phyloP scores from a whole-genome alignment of 2,888 invertebrate genomes.

The Nemotelus nigrinus region DNA sequence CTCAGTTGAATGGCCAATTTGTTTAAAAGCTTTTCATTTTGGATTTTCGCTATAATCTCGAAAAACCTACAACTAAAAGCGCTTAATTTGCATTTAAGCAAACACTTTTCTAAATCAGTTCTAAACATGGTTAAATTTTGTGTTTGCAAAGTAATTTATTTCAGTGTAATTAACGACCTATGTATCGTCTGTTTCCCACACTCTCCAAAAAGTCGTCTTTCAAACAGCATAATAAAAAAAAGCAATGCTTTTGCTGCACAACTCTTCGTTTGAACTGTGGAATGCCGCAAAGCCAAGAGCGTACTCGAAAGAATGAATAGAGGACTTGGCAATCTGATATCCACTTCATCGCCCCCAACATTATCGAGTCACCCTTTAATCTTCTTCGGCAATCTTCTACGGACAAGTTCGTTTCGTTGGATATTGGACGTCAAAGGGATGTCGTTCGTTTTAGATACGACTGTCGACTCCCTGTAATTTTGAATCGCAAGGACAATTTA shows the following conservation, averaged over 20 bases:
- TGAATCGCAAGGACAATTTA: constrained; percentile 34
- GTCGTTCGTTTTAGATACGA: constrained; percentile 17
- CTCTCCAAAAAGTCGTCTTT: background rate
- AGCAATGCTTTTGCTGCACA: background rate
- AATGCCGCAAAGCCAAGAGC: constrained; percentile 29
- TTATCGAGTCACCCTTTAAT: constrained; percentile 43
- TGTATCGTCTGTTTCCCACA: too few species aligned
- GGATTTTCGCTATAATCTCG: too few species aligned
- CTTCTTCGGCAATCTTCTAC: constrained; percentile 30
- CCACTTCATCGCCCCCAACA: constrained; percentile 43
- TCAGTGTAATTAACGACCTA: too few species aligned
- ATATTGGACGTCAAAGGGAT: constrained; percentile 42
- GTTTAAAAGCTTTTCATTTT: too few species aligned
- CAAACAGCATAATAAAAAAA: constrained; percentile 14
- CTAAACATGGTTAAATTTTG: too few species aligned
- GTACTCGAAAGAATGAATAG: constrained; percentile 34
- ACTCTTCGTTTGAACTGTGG: constrained; percentile 6
- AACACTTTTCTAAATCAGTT: too few species aligned
- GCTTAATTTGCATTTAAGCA: too few species aligned
- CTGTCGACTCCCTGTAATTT: constrained; percentile 35
- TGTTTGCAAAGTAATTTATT: too few species aligned
- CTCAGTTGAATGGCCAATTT: too few species aligned
- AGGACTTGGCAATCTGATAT: constrained; percentile 43
- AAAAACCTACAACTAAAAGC: too few species aligned
- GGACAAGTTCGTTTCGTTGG: background rate